Evolutionary conservation across 2,797 vertebrate species (phyloP), one percentile per base, ranked within the genome.

Genomic region (Discoglossus pictus): DNA sequence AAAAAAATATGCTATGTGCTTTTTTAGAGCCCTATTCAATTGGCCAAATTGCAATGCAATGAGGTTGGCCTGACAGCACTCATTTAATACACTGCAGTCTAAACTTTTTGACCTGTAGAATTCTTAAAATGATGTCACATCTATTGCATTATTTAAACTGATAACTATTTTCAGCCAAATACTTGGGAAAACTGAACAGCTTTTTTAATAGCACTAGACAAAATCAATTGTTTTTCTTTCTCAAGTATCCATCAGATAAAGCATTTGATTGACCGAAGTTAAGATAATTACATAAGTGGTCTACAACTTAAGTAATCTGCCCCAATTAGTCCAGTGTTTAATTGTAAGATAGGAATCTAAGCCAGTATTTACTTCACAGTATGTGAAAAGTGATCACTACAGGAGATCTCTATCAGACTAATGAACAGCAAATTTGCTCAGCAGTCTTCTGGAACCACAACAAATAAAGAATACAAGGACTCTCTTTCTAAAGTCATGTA

Each of bases 301-400:
- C 17, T 9, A 53, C n/a, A 20, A 18, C 50, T 16, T 17, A 53
- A 35, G 16, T 53, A 53, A 53, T 53, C 50, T 53, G 16, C 16
- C 5, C 15, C 27, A 51, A 25, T 51, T 68, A 68, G 24, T 3
- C 23, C n/a, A 35, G 47, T 60, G 36, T 67, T 58, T 50, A 67
- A 40, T 42, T 59, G 35, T 42, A n/a, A 50, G 64, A 67, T 59
- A 51, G 35, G 21, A 67, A 58, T 58, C 64, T 59, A 67, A 51
- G 6, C 8, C 23, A 58, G 25, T 21, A 34, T 58, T 67, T 27
- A 21, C 46, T 59, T 56, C 40, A 15, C 43, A 39, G 7, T 39
- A 47, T 35, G 40, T 51, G 20, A 51, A 59, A 68, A 31, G 24
- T 10, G 52, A 40, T 59, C 46, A 50, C 36, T 39, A 34, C 10